phyloP scores from a whole-genome alignment of 2,113 vertebrate species.

The Carassius auratus region DNA sequence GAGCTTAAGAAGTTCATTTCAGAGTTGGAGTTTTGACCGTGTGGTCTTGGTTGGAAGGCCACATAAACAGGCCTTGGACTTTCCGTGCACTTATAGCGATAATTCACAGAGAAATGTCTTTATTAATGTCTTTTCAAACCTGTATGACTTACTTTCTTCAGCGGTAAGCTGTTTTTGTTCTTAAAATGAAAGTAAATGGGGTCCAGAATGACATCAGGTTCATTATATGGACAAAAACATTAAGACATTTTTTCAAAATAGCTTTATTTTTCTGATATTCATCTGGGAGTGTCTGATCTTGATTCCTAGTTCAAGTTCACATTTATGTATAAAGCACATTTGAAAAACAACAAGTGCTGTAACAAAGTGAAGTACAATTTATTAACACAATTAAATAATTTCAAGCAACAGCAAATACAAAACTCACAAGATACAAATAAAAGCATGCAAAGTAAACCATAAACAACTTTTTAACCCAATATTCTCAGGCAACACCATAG shows the following conservation, averaged over 20 bases:
- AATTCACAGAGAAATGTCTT: background rate
- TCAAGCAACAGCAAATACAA: too few relatives aligned
- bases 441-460: too few relatives aligned
- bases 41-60: background rate
- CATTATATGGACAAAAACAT: background rate
- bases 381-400: too few relatives aligned
- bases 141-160: background rate
- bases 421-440: too few relatives aligned
- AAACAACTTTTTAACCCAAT: too few relatives aligned
- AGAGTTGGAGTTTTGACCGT: background rate
- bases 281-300: too few relatives aligned
- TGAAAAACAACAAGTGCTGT: too few relatives aligned
- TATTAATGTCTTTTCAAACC: background rate
- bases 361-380: too few relatives aligned
- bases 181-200: background rate
- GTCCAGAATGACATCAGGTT: background rate
- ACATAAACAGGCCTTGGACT: background rate
- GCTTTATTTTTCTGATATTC: background rate
- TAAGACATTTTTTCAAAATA: background rate
- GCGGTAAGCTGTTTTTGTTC: background rate
- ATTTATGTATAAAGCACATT: too few relatives aligned
- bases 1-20: background rate
- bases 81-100: background rate
- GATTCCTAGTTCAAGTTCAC: too few relatives aligned
- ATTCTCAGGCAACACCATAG: too few relatives aligned